These are phyloP conservation scores for Polyergus mexicanus DNA, from an alignment of 1,140 invertebrate species.

Conservation along the genomic window DNA sequence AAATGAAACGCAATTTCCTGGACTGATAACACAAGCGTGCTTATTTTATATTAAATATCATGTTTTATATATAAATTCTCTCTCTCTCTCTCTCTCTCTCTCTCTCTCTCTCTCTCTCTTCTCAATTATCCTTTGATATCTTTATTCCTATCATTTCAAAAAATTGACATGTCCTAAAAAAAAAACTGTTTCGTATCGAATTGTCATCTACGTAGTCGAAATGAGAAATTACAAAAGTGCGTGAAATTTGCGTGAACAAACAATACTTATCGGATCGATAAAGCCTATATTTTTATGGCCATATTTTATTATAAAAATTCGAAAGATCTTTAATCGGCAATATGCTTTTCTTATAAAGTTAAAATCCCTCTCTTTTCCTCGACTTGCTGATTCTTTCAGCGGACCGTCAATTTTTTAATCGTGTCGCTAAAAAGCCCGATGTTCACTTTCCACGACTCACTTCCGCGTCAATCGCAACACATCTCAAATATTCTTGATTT, in stretches of 20 bases:
- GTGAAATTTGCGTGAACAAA: neutral
- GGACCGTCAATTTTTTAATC: neutral
- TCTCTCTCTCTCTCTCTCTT: no score
- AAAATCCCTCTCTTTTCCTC: neutral
- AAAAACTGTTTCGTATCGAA: neutral
- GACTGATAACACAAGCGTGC: neutral
- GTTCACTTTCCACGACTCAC: slow-evolving; percentile 32
- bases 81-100: no score
- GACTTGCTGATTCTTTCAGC: neutral
- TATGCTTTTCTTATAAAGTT: neutral
- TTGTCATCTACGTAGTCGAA: neutral
- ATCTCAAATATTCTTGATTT: slow-evolving; percentile 58
- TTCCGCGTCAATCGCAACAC: neutral
- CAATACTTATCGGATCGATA: neutral
- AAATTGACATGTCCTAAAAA: neutral
- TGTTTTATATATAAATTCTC: neutral
- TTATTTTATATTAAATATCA: neutral
- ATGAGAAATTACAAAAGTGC: neutral
- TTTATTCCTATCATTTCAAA: neutral
- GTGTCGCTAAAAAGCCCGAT: neutral
- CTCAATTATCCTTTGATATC: no score
- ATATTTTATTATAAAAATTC: neutral
- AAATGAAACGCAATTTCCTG: neutral
- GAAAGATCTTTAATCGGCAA: neutral
- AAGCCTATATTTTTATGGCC: neutral